A percentile compares a stretch with the other conserved stretches of the same genome.
phyloP scores from a whole-genome alignment of 23 tunicate species.

The Pegea sp. region DNA sequence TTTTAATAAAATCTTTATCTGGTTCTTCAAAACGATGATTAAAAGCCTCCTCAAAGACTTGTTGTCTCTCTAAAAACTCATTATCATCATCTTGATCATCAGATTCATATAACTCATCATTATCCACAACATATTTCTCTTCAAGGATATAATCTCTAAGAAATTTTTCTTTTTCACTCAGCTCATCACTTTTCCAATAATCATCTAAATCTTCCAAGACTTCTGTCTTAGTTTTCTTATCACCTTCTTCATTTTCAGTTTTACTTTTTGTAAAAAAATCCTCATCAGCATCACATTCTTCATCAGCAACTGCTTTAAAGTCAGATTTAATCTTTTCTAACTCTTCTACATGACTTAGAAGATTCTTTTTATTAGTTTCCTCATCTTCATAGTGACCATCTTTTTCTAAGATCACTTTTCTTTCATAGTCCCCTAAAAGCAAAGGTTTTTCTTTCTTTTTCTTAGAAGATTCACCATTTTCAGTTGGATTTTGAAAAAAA shows the following conservation, averaged over 20 bases:
- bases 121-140: constrained; percentile 23
- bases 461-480: not conserved
- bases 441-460: constrained; percentile 46
- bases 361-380: constrained; percentile 1
- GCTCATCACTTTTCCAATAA: constrained; percentile 50
- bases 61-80: constrained; percentile 31
- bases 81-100: constrained; percentile 21
- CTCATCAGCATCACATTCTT: constrained; percentile 2
- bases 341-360: constrained; percentile 36
- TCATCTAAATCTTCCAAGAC: constrained; percentile 40
- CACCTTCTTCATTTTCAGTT: constrained; percentile 1
- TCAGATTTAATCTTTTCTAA: constrained; percentile 30
- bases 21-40: constrained; percentile 57
- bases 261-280: no score
- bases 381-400: constrained; percentile 23
- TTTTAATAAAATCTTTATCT: constrained; percentile 49
- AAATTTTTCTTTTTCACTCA: constrained; percentile 55
- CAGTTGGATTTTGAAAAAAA: constrained; percentile 23
- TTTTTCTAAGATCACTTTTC: constrained; percentile 40
- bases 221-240: not conserved
- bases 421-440: constrained; percentile 30
- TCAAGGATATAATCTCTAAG: constrained; percentile 53
- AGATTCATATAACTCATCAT: constrained; percentile 3
- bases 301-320: constrained; percentile 26
- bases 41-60: constrained; percentile 45